These are phyloP conservation scores for Patella vulgata DNA, from an alignment of 1,140 invertebrate genomes.

Conservation along the genomic window DNA sequence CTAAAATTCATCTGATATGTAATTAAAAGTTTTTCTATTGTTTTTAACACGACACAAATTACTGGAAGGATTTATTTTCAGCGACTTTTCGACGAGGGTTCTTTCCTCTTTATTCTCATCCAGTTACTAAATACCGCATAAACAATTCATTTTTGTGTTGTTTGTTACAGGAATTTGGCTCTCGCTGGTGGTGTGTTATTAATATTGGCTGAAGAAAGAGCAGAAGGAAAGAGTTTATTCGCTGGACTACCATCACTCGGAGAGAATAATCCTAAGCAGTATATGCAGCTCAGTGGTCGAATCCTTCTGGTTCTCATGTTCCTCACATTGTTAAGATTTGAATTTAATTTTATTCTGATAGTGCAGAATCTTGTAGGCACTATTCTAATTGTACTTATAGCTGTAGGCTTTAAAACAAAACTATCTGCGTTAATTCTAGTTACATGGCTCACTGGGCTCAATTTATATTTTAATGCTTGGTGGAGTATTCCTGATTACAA, in stretches of 20 bases:
- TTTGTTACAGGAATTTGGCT: slow-evolving; percentile 86
- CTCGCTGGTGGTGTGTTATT: slow-evolving; percentile 94
- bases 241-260: slow-evolving; percentile 96
- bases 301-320: slow-evolving; percentile 99
- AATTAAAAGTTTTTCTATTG: too few species aligned
- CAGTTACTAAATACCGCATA: too few species aligned
- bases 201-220: slow-evolving; percentile 92
- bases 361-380: slow-evolving; percentile 92
- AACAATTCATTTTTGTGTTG: too few species aligned
- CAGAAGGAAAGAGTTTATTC: slow-evolving; percentile 90
- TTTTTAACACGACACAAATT: too few species aligned
- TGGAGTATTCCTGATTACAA: slow-evolving; percentile 95
- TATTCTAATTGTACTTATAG: slow-evolving; percentile 94
- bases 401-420: slow-evolving; percentile 97
- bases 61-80: too few species aligned
- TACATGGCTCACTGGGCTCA: slow-evolving; percentile 86
- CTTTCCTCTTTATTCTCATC: too few species aligned
- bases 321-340: slow-evolving; percentile 93
- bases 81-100: too few species aligned
- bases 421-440: slow-evolving; percentile 95
- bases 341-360: slow-evolving; percentile 74
- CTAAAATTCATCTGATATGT: too few species aligned
- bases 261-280: slow-evolving; percentile 98
- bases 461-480: slow-evolving; percentile 98
- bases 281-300: slow-evolving; percentile 94